These are phyloP conservation scores for Nesospiza acunhae DNA, from an alignment of 2,113 vertebrate species.

Conservation along the genomic window DNA sequence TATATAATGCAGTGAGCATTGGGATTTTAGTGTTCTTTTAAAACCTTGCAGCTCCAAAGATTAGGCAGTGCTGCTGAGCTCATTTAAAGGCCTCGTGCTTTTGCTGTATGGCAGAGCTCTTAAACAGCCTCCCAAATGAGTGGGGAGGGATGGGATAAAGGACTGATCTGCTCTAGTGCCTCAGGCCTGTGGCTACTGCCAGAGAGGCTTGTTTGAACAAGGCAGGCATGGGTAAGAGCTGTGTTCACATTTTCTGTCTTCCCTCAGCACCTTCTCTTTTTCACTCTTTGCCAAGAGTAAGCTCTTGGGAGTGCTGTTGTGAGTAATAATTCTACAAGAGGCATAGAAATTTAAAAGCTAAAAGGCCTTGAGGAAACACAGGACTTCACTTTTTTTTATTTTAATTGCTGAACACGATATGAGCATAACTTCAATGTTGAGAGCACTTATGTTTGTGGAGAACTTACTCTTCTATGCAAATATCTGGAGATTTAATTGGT, in stretches of 20 bases:
- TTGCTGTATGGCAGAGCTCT: neutral
- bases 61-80: neutral
- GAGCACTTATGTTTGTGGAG: neutral
- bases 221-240: neutral
- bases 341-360: neutral
- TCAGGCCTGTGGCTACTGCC: constrained; percentile 23
- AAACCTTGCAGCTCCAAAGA: neutral
- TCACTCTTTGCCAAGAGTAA: neutral
- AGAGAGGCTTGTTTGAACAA: constrained; percentile 15
- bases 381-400: neutral
- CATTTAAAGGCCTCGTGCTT: neutral
- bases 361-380: neutral
- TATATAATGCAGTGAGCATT: neutral
- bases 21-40: neutral
- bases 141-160: neutral
- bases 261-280: constrained; percentile 12
- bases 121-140: neutral
- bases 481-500: neutral
- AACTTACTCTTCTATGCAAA: neutral
- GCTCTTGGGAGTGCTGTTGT: neutral
- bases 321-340: neutral
- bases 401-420: neutral
- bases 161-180: neutral
- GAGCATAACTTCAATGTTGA: neutral
- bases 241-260: neutral